phyloP scores from a whole-genome alignment of 2,797 vertebrate species.

The Myotis vivesi region DNA sequence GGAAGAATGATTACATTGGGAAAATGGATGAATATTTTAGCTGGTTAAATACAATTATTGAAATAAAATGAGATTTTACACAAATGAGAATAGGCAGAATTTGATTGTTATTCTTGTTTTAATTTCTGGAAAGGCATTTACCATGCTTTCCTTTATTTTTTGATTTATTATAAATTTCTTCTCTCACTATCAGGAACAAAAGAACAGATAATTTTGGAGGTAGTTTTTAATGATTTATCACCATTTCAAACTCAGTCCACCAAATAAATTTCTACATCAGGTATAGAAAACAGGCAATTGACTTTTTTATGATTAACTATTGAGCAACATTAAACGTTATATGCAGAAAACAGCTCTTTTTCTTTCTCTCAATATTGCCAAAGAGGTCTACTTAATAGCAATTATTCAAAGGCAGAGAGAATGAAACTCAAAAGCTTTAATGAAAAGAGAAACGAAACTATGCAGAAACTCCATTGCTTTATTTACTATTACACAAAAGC shows the following conservation, averaged over 20 bases:
- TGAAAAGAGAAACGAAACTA: slow-evolving; percentile 75
- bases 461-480: slow-evolving; percentile 79
- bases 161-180: slow-evolving; percentile 24
- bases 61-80: slow-evolving; percentile 44
- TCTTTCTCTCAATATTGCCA: slow-evolving; percentile 63
- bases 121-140: slow-evolving; percentile 35
- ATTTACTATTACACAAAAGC: slow-evolving; percentile 79
- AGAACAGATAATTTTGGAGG: not conserved
- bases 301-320: not conserved
- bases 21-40: slow-evolving; percentile 50
- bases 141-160: not conserved
- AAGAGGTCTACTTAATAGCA: slow-evolving; percentile 68
- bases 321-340: not conserved
- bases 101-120: slow-evolving; percentile 32
- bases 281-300: slow-evolving; percentile 15
- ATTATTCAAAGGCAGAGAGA: slow-evolving; percentile 79
- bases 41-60: not conserved
- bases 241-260: slow-evolving; percentile 22
- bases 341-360: slow-evolving; percentile 54
- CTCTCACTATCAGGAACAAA: not conserved
- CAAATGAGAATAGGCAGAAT: not conserved
- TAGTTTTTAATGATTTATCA: slow-evolving; percentile 36
- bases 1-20: not conserved
- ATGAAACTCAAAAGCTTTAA: slow-evolving; percentile 77
- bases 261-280: slow-evolving; percentile 15